Evolutionary conservation across 2,888 invertebrate species (phyloP).

Genomic region (Campoletis raptor): DNA sequence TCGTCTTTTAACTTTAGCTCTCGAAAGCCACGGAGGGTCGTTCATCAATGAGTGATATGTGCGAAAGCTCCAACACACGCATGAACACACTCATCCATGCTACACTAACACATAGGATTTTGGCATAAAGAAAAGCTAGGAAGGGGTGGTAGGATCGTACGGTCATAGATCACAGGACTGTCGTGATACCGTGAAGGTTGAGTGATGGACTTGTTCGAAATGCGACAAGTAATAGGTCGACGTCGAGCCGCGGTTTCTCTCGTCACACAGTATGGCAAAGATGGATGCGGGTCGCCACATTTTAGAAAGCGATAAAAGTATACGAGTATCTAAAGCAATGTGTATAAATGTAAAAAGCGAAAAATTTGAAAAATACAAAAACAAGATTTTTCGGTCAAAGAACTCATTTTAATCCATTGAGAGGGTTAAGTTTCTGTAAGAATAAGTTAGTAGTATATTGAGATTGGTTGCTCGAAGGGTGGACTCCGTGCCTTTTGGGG

Average conservation of each 20-base stretch:
- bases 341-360: not conserved
- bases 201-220: constrained; percentile 71
- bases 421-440: constrained; percentile 1
- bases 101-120: constrained; percentile 20
- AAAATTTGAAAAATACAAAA: constrained; percentile 21
- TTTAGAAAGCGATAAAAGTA: not conserved
- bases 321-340: not conserved
- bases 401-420: constrained; percentile 20
- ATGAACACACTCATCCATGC: not conserved
- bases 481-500: constrained; percentile 43
- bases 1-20: constrained; percentile 35
- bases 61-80: not conserved
- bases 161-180: constrained; percentile 67
- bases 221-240: constrained; percentile 71
- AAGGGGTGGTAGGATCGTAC: constrained; percentile 1
- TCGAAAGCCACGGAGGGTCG: constrained; percentile 37
- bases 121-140: constrained; percentile 29
- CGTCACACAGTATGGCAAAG: constrained; percentile 45
- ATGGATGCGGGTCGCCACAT: constrained; percentile 49
- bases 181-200: constrained; percentile 66
- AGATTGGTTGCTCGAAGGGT: constrained; percentile 20
- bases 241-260: constrained; percentile 52
- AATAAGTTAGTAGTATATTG: not conserved
- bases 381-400: not conserved
- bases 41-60: constrained; percentile 29